Evolutionary conservation across 2,113 vertebrate species (phyloP).

Genomic region (Psilopogon haemacephalus): DNA sequence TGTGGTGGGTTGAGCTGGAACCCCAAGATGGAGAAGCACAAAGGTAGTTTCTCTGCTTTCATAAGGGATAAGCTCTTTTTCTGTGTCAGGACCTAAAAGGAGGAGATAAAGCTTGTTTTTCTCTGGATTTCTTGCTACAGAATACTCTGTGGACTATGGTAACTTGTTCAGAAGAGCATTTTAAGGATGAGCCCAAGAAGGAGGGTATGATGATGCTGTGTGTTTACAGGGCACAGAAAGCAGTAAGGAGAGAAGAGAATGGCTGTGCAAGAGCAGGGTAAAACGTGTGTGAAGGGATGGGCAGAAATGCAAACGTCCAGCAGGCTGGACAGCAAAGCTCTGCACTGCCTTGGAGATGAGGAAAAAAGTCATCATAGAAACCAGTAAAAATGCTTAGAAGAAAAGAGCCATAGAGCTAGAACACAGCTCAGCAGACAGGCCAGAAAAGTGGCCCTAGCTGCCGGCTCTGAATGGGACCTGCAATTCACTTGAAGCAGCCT

Average conservation of each 20-base stretch:
- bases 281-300: background rate
- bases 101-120: background rate
- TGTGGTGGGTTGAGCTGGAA: background rate
- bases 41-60: background rate
- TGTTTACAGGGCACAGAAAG: background rate
- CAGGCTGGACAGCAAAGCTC: background rate
- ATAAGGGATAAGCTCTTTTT: background rate
- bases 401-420: background rate
- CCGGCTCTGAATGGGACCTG: background rate
- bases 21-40: background rate
- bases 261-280: background rate
- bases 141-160: background rate
- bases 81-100: background rate
- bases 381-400: background rate
- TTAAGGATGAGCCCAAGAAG: background rate
- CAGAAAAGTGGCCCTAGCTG: background rate
- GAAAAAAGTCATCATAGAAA: background rate
- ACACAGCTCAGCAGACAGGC: background rate
- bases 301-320: background rate
- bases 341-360: background rate
- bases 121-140: background rate
- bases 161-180: background rate
- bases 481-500: background rate
- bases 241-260: background rate
- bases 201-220: background rate